These are phyloP conservation scores for Carterocephalus palaemon DNA, from an alignment of 2,888 invertebrate species.

Conservation along the genomic window DNA sequence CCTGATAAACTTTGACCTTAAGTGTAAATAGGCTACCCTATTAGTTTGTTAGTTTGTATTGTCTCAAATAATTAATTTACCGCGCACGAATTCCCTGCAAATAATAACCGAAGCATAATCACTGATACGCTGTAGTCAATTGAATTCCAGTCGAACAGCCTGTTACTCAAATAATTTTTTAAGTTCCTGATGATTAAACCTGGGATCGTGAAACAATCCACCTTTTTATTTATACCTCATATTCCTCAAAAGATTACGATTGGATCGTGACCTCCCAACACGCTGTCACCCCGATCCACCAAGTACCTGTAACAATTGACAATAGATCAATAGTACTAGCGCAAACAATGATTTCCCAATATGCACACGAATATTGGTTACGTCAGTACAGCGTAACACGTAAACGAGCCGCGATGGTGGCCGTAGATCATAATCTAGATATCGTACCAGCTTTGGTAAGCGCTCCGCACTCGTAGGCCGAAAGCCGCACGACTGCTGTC, in stretches of 20 bases:
- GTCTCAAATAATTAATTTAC: constrained; percentile 62
- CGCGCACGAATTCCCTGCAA: constrained; percentile 66
- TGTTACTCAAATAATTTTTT: no score
- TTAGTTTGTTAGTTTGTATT: no score
- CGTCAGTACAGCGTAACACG: constrained; percentile 44
- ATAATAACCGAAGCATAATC: constrained; percentile 65
- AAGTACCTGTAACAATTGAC: neutral
- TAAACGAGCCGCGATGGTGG: constrained; percentile 61
- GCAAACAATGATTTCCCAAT: neutral
- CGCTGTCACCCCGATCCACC: neutral
- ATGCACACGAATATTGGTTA: constrained; percentile 7
- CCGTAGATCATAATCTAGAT: constrained; percentile 71
- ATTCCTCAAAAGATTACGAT: no score
- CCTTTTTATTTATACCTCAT: no score
- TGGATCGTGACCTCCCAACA: no score
- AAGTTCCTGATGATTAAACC: no score
- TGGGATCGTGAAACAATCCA: no score
- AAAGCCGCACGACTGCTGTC: constrained; percentile 64
- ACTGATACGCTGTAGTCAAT: no score
- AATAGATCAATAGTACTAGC: neutral
- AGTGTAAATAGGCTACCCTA: no score
- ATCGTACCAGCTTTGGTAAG: constrained; percentile 58
- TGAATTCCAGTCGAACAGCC: constrained; percentile 58
- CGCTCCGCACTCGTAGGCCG: constrained; percentile 61
- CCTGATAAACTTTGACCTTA: no score